These are phyloP conservation scores for Geotrypetes seraphini DNA, from an alignment of 2,797 vertebrate genomes.

Conservation along the genomic window DNA sequence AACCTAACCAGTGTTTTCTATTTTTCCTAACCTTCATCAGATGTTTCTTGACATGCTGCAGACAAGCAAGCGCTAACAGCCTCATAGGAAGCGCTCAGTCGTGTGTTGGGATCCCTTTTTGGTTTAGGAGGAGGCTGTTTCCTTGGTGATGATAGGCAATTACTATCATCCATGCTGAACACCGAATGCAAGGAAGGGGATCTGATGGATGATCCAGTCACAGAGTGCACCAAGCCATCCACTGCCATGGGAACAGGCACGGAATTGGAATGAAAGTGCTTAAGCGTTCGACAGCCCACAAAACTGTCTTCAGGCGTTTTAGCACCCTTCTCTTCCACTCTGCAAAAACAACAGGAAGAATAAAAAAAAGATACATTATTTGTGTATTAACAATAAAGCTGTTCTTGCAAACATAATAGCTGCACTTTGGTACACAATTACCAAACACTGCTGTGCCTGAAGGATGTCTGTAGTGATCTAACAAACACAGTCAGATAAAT, in stretches of 20 bases:
- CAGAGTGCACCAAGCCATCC: slow-evolving; percentile 63
- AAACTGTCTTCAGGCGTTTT: slow-evolving; percentile 54
- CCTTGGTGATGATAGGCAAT: slow-evolving; percentile 74
- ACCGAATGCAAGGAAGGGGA: slow-evolving; percentile 67
- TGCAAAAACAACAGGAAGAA: slow-evolving; percentile 40
- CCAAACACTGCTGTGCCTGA: slow-evolving; percentile 7
- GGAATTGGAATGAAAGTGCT: slow-evolving; percentile 68
- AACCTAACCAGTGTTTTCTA: too few species aligned
- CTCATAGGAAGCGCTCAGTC: slow-evolving; percentile 91
- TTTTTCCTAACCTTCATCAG: slow-evolving; percentile 61
- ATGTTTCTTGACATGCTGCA: slow-evolving; percentile 71
- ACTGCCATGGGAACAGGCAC: slow-evolving; percentile 61
- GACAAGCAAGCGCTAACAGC: slow-evolving; percentile 82
- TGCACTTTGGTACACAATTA: slow-evolving; percentile 31
- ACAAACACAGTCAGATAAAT: slow-evolving; percentile 20
- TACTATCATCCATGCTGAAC: slow-evolving; percentile 63
- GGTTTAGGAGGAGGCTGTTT: slow-evolving; percentile 97
- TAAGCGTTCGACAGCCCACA: slow-evolving; percentile 47
- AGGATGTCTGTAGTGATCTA: slow-evolving; percentile 11
- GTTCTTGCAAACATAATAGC: slow-evolving; percentile 29
- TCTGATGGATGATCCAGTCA: slow-evolving; percentile 57
- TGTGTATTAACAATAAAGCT: slow-evolving; percentile 21
- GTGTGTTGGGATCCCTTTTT: slow-evolving; percentile 90
- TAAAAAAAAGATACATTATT: slow-evolving; percentile 24
- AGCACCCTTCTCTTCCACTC: slow-evolving; percentile 62